Base-by-base conservation (phyloP, 2,888 invertebrate species). In the Hemithea aestivaria region DNA sequence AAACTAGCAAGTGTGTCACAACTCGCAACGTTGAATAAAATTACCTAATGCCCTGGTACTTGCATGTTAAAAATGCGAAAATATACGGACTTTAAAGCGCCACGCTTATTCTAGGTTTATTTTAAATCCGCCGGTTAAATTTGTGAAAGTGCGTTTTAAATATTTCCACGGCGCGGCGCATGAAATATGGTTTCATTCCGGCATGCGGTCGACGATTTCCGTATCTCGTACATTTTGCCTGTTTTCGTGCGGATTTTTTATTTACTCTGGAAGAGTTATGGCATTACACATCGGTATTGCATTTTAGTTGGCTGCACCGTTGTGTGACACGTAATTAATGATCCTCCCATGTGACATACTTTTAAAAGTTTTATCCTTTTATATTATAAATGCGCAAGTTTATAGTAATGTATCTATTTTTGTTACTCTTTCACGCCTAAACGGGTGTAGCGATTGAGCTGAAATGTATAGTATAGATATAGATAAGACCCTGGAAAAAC, bases 131-230 rank as follows among this genome's bases (percentile, higher is more conserved):
- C n/a, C n/a, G n/a, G n/a, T n/a, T n/a, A n/a, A n/a, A n/a, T n/a
- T n/a, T n/a, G n/a, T n/a, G n/a, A 46, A 53, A 48, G 37, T 43
- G 40, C 40, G 27, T 39, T 47, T 54, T 37, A 31, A 49, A 46
- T 45, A 27, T 48, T 35, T 9, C 26, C 36, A 8, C 32, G 32
- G 29, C 2, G 35, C 32, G 32, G 29, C 2, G 35, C 34, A 27
- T 35, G 31, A 49, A 56, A 38, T 55, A 49, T 48, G 27, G 44
- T 53, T 53, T 40, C 22, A 46, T 44, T 31, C 31, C 41, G 23
- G 16, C 31, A 2, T 36, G 42, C 37, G 43, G 36, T 38, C 4
- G 23, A n/a, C 21, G n/a, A 40, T 30, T 34, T 30, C 31, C 20
- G 31, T 35, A 20, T 27, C 11, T 34, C 23, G 27, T 35, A 20